These are phyloP conservation scores for Phyllostomus discolor DNA, from an alignment of 2,113 vertebrate genomes.

Conservation along the genomic window DNA sequence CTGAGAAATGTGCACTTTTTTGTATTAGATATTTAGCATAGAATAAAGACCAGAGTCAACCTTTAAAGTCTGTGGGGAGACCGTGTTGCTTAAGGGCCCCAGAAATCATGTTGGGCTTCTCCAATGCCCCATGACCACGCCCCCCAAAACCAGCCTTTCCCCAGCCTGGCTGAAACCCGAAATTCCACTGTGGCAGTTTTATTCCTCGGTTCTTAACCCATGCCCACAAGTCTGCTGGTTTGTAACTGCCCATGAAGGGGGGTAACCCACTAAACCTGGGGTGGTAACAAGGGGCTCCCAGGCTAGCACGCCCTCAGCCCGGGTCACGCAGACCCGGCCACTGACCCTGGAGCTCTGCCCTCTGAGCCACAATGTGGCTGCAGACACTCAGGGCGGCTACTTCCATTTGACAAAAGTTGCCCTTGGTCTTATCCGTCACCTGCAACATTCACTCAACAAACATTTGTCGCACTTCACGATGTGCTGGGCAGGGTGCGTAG, in stretches of 20 bases:
- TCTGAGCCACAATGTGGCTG: not conserved
- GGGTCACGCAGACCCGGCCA: not conserved
- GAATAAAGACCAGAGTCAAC: not conserved
- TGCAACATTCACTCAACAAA: not conserved
- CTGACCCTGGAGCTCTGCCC: not conserved
- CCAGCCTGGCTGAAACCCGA: not conserved
- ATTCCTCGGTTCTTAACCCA: not conserved
- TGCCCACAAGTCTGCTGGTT: not conserved
- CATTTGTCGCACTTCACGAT: not conserved
- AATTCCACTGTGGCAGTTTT: not conserved
- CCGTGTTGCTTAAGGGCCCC: not conserved
- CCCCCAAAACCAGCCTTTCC: not conserved
- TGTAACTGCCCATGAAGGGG: not conserved
- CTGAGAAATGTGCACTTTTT: not conserved
- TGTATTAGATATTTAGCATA: not conserved
- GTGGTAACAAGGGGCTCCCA: not conserved
- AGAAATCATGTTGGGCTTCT: not conserved
- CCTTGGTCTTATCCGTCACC: not conserved
- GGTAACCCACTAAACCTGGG: not conserved
- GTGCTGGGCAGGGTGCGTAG: not conserved
- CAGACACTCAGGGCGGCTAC: not conserved
- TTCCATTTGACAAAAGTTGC: not conserved
- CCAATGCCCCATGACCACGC: not conserved
- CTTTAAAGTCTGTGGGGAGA: not conserved
- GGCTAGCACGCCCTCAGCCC: accelerated